Evolutionary conservation across 2,113 vertebrate species (phyloP), one percentile per base, ranked within the genome.

Genomic region (Pedetes capensis): DNA sequence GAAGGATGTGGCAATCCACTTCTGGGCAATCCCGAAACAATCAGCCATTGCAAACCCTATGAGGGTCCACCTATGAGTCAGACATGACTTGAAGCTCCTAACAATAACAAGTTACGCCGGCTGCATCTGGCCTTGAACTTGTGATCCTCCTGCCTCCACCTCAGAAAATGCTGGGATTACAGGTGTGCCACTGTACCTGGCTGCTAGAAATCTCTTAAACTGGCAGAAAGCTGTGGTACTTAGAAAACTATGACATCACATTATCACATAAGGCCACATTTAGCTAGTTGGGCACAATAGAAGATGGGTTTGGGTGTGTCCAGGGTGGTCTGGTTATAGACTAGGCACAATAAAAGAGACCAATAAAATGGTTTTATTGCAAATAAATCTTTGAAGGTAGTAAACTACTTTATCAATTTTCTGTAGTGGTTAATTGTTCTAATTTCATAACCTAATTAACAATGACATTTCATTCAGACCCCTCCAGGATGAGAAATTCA

Each of bases 391-490:
- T 79, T 88, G n/a, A 47, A 82, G 66, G 51, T 32, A 91, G 42
- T 44, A 95, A 87, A 83, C 57, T 47, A 55, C n/a, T n/a, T 71
- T 68, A 78, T 49, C 49, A 88, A 71, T 89, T 71, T 94, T 89
- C 75, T 91, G 1, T 29, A 91, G 37, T 63, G 55, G 37, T 37
- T 63, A 76, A 75, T 10, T 94, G 10, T 93, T 94, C 42, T 88
- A 89, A 95, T 32, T 74, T 92, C 32, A 89, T 69, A 91, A 91
- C 7, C 61, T 82, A 87, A 91, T 89, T 49, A 95, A 69, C 57
- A 95, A 11, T 69, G 81, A 79, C 14, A 82, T 84, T 90, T 96
- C 49, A 90, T 83, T 85, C 10, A 2, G 42, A 89, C 63, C 53
- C 49, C 23, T 76, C 29, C 71, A 89, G 55, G 29, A 88, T 71